phyloP scores from a whole-genome alignment of 2,113 vertebrate species.

The Sclerurus mexicanus region DNA sequence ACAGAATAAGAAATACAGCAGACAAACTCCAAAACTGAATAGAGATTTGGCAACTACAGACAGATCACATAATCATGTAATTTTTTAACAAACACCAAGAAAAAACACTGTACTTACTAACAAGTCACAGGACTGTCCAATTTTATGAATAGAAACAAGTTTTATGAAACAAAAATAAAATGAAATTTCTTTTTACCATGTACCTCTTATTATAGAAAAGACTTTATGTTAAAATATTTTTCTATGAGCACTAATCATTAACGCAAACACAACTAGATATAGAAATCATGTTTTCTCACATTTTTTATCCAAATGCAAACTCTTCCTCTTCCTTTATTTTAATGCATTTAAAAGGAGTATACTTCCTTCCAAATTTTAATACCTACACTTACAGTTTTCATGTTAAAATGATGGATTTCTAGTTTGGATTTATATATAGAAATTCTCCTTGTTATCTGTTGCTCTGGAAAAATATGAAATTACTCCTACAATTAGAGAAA shows the following conservation, averaged over 20 bases:
- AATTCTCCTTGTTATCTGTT: not conserved
- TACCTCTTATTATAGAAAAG: not conserved
- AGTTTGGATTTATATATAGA: not conserved
- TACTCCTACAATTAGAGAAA: not conserved
- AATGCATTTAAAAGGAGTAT: not conserved
- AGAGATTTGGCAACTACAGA: not conserved
- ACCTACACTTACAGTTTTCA: not conserved
- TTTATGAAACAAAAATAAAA: not conserved
- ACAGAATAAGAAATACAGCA: not conserved
- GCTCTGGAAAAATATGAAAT: not conserved
- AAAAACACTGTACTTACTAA: not conserved
- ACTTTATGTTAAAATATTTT: accelerated
- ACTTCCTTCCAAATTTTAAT: not conserved
- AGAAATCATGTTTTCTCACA: not conserved
- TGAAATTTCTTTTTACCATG: not conserved
- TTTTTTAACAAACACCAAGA: not conserved
- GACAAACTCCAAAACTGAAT: not conserved
- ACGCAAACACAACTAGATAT: not conserved
- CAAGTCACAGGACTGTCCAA: not conserved
- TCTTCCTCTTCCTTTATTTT: not conserved
- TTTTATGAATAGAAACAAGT: not conserved
- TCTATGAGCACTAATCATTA: not conserved
- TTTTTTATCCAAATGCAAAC: not conserved
- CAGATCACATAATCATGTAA: not conserved
- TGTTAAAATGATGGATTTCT: not conserved